These are phyloP conservation scores for Embidobia sp. DNA, from an alignment of 2,888 invertebrate genomes.

Conservation along the genomic window DNA sequence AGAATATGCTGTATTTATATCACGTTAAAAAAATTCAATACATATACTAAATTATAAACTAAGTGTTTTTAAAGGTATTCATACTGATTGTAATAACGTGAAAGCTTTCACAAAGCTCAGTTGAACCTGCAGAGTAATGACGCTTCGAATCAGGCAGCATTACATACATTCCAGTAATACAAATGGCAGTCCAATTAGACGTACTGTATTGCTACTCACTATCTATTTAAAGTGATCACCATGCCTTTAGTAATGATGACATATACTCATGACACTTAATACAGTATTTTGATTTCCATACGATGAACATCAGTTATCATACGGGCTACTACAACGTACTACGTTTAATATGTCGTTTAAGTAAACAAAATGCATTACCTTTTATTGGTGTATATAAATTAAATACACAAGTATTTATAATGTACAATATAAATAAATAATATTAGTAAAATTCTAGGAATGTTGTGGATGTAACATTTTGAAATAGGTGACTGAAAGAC, in stretches of 20 bases:
- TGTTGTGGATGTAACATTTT: too few relatives aligned
- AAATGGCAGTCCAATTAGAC: conserved; percentile 62
- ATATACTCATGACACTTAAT: conserved; percentile 52
- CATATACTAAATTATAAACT: neutral
- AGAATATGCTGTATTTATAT: too few relatives aligned
- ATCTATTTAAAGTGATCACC: conserved; percentile 61
- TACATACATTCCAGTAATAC: conserved; percentile 61
- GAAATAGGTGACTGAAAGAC: too few relatives aligned
- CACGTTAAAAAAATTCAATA: too few relatives aligned
- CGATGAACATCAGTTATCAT: too few relatives aligned
- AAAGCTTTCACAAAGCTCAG: conserved; percentile 53
- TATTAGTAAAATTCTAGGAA: too few relatives aligned
- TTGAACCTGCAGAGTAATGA: conserved; percentile 59
- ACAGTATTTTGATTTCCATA: conserved; percentile 46
- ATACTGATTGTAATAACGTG: conserved; percentile 18
- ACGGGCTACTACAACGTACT: too few relatives aligned
- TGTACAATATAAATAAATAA: too few relatives aligned
- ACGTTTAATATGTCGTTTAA: too few relatives aligned
- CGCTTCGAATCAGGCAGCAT: conserved; percentile 51
- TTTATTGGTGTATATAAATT: too few relatives aligned
- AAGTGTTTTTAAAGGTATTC: neutral
- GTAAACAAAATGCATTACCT: too few relatives aligned
- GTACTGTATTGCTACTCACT: conserved; percentile 58
- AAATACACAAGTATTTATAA: too few relatives aligned
- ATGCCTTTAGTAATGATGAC: conserved; percentile 50